Evolutionary conservation across 2,113 vertebrate genomes (phyloP).

Genomic region (Halcyon malimbica): DNA sequence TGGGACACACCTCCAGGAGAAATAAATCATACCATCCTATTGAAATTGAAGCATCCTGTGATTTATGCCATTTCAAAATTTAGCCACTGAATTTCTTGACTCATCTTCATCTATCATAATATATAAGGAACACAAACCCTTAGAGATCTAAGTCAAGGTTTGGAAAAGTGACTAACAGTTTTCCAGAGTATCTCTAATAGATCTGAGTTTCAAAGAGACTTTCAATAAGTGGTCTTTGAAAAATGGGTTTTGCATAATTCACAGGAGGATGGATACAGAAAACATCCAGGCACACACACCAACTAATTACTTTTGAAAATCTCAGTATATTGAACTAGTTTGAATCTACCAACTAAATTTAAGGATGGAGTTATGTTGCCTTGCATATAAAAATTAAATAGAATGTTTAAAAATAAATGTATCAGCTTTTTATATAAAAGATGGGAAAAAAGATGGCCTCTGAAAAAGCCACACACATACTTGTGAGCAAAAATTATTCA

Average conservation of each 20-base stretch:
- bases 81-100: background rate
- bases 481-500: background rate
- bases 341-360: background rate
- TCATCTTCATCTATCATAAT: background rate
- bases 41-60: background rate
- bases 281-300: background rate
- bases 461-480: background rate
- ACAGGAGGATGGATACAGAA: background rate
- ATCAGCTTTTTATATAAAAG: background rate
- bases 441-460: background rate
- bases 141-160: background rate
- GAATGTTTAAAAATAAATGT: background rate
- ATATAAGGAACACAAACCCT: background rate
- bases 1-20: background rate
- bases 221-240: background rate
- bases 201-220: background rate
- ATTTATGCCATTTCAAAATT: background rate
- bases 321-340: background rate
- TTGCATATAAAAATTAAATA: background rate
- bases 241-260: background rate
- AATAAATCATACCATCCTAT: background rate
- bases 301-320: background rate
- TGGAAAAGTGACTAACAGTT: background rate
- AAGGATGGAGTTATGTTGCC: background rate
- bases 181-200: background rate